phyloP scores from a whole-genome alignment of 2,113 vertebrate species.

The Pomatorhinus ruficollis region DNA sequence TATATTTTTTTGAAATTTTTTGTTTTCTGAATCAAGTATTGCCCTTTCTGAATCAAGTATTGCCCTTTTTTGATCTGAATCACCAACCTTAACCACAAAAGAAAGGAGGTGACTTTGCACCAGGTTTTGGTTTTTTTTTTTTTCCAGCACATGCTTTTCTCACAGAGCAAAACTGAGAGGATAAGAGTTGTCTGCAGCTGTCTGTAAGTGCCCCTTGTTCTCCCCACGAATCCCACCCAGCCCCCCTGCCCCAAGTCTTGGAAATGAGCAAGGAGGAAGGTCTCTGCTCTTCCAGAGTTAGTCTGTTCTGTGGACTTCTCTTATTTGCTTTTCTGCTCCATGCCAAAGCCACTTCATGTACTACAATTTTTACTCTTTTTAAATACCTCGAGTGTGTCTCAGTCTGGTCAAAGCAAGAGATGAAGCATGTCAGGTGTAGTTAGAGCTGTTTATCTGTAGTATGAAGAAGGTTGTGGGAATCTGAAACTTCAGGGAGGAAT shows the following conservation, averaged over 20 bases:
- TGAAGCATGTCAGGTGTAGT: neutral
- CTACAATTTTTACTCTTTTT: neutral
- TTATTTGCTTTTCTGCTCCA: neutral
- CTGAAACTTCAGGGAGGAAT: neutral
- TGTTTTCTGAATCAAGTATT: neutral
- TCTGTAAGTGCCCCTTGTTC: neutral
- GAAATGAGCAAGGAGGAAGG: neutral
- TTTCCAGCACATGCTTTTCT: neutral
- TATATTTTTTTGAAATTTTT: neutral
- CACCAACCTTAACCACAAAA: neutral
- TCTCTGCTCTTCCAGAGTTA: neutral
- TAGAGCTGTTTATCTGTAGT: neutral
- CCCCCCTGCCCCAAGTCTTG: neutral
- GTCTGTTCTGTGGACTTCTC: neutral
- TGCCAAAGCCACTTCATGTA: neutral
- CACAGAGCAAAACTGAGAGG: neutral
- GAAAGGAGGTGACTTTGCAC: neutral
- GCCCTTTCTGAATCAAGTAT: neutral
- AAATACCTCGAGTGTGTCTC: neutral
- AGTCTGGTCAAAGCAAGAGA: neutral
- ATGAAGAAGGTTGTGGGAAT: accelerated
- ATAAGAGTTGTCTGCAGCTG: neutral
- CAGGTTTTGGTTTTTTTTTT: neutral
- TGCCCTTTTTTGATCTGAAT: neutral
- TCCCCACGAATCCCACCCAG: accelerated